A percentile compares a stretch with the other conserved stretches of the same genome.
Evolutionary conservation across 2,888 invertebrate species (phyloP).

Genomic region (Heliconius hortense): DNA sequence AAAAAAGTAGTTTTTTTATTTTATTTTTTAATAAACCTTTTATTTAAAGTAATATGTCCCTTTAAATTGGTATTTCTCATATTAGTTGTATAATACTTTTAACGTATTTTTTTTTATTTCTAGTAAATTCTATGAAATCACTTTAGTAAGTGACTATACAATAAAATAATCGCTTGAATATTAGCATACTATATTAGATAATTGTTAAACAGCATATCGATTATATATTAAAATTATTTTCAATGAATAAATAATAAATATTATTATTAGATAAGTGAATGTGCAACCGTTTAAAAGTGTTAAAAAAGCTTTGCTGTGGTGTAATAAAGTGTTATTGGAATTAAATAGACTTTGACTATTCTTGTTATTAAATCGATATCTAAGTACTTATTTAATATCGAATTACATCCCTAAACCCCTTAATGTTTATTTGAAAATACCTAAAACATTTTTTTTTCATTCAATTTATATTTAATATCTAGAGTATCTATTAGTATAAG

Average conservation of each 20-base stretch:
- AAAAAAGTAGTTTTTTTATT: conserved; percentile 4
- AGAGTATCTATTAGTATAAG: not conserved
- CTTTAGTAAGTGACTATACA: conserved; percentile 14
- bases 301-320: conserved; percentile 39
- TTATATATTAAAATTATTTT: conserved; percentile 42
- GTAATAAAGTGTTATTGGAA: conserved; percentile 27
- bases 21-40: not conserved
- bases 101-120: not conserved
- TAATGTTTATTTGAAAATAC: not conserved
- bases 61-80: not conserved
- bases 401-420: not conserved
- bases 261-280: conserved; percentile 30
- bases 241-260: conserved; percentile 11
- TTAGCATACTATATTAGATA: conserved; percentile 43
- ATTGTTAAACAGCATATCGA: conserved; percentile 59
- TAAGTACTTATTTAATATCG: conserved; percentile 13
- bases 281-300: conserved; percentile 31
- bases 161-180: conserved; percentile 21
- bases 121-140: conserved; percentile 18
- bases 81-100: not conserved
- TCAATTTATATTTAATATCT: not conserved
- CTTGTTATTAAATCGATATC: conserved; percentile 21
- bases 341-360: conserved; percentile 25
- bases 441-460: not conserved
- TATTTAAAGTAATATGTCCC: not conserved